phyloP scores from a whole-genome alignment of 2,888 invertebrate genomes.

The Nymphalis urticae region DNA sequence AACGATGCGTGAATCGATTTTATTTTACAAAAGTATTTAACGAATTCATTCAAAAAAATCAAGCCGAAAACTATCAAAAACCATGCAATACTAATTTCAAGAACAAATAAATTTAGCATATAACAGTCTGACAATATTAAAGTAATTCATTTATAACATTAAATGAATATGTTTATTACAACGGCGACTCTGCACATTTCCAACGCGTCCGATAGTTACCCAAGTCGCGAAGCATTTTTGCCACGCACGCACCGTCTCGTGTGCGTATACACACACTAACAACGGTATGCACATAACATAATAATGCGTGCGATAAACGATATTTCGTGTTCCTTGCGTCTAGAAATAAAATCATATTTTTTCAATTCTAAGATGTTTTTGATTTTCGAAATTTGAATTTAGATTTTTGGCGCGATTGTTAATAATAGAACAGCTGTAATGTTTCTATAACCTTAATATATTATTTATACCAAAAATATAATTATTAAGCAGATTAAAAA shows the following conservation, averaged over 20 bases:
- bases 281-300: constrained; percentile 30
- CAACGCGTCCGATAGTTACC: constrained; percentile 72
- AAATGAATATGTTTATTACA: background rate
- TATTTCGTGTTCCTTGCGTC: constrained; percentile 38
- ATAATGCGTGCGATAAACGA: constrained; percentile 41
- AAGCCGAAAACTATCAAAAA: no score
- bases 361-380: constrained; percentile 12
- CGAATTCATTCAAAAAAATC: no score
- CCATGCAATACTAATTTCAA: no score
- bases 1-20: no score
- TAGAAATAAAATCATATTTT: constrained; percentile 30
- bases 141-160: no score
- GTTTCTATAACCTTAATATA: background rate
- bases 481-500: no score
- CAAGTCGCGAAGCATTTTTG: constrained; percentile 80
- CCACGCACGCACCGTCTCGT: constrained; percentile 68
- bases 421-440: background rate
- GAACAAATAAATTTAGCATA: no score
- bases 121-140: no score
- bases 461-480: background rate
- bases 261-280: constrained; percentile 49
- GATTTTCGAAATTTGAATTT: constrained; percentile 9
- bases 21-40: no score
- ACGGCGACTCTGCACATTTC: constrained; percentile 49
- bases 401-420: background rate